These are phyloP conservation scores for Ormyrus rosae DNA, from an alignment of 2,888 invertebrate species.

Conservation along the genomic window DNA sequence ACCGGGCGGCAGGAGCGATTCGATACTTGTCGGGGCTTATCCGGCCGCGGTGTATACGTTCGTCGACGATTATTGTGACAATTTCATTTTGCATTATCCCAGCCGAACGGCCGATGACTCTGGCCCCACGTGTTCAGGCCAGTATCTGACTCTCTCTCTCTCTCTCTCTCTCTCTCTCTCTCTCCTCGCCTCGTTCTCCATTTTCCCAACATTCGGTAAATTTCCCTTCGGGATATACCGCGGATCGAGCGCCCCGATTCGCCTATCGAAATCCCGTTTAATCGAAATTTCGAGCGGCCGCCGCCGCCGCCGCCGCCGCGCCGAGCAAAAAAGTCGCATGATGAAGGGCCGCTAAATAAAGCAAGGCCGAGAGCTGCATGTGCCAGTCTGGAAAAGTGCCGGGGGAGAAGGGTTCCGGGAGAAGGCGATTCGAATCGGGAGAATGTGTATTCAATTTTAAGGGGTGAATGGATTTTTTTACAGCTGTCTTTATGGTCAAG, in stretches of 20 bases:
- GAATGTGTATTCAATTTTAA: too few species aligned
- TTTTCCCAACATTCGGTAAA: constrained; percentile 63
- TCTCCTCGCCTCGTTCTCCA: constrained; percentile 24
- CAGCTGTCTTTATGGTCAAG: too few species aligned
- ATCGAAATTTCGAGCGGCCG: constrained; percentile 65
- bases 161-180: constrained; percentile 14
- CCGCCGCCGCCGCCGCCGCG: neutral
- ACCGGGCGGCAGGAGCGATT: constrained; percentile 57
- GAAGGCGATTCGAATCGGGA: too few species aligned
- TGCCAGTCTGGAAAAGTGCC: neutral
- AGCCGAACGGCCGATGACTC: constrained; percentile 61
- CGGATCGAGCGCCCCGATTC: constrained; percentile 53
- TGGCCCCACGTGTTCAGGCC: constrained; percentile 29
- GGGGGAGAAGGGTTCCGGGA: too few species aligned
- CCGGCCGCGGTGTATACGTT: constrained; percentile 58
- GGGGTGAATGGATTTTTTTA: too few species aligned
- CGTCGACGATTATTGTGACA: constrained; percentile 68
- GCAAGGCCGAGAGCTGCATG: too few species aligned
- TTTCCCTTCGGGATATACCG: constrained; percentile 68
- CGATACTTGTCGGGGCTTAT: constrained; percentile 62
- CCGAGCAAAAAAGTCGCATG: constrained; percentile 52
- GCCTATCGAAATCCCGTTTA: constrained; percentile 69
- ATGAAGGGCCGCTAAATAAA: neutral
- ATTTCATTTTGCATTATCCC: constrained; percentile 69
- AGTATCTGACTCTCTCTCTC: constrained; percentile 40